phyloP scores from a whole-genome alignment of 2,113 vertebrate genomes.

The Megatriorchis doriae region DNA sequence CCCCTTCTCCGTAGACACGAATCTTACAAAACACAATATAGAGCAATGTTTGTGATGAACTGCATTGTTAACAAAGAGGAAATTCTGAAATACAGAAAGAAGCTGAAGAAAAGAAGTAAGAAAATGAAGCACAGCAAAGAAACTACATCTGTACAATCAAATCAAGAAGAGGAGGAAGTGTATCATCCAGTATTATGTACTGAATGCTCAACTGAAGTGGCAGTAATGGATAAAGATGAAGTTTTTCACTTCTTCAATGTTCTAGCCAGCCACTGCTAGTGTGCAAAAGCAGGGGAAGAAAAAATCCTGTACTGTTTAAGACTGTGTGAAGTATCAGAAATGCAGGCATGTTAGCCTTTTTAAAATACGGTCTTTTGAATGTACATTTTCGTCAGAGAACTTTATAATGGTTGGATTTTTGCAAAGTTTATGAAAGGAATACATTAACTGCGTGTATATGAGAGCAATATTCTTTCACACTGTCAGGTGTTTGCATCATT shows the following conservation, averaged over 20 bases:
- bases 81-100: constrained; percentile 83
- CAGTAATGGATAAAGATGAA: constrained; percentile 92
- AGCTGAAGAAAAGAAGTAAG: constrained; percentile 68
- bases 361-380: background rate
- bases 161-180: constrained; percentile 76
- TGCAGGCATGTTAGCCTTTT: background rate
- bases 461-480: background rate
- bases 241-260: constrained; percentile 98
- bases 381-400: background rate
- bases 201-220: constrained; percentile 92
- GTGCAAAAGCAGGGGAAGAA: background rate
- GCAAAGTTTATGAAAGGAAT: background rate
- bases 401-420: background rate
- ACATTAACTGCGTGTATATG: background rate
- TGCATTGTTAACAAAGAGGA: constrained; percentile 88
- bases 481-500: background rate
- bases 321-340: background rate
- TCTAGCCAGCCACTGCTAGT: constrained; percentile 88
- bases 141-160: background rate
- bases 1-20: constrained; percentile 81
- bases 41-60: constrained; percentile 99
- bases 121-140: constrained; percentile 62
- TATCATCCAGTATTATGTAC: constrained; percentile 91
- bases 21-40: constrained; percentile 92
- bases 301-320: background rate